phyloP scores from a whole-genome alignment of 2,797 vertebrate species.

The Iguana delicatissima region DNA sequence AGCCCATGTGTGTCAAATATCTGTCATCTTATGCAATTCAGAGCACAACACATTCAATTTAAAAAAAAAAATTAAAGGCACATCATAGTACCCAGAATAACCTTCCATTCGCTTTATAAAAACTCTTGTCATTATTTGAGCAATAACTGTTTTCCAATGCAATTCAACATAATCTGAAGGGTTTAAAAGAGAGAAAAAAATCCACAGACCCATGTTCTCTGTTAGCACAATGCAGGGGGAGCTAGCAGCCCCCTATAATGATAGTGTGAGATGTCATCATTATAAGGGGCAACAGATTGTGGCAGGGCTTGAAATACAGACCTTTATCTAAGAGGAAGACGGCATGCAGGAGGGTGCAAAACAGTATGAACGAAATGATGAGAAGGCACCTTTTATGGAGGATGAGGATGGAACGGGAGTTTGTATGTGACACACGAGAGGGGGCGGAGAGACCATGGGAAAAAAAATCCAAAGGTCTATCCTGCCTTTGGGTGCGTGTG shows the following conservation, averaged over 20 bases:
- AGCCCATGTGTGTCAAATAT: conserved; percentile 60
- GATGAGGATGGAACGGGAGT: neutral
- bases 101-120: neutral
- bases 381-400: conserved; percentile 52
- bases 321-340: conserved; percentile 60
- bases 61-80: rapidly evolving
- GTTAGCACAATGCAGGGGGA: too few relatives aligned
- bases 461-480: neutral
- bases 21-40: neutral
- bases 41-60: neutral
- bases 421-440: neutral
- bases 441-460: neutral
- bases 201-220: conserved; percentile 3
- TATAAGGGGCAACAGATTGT: conserved; percentile 30
- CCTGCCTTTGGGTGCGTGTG: neutral
- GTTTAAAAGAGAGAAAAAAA: neutral
- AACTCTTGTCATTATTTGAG: neutral
- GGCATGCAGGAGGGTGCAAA: neutral
- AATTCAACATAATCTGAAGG: neutral
- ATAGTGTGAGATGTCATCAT: neutral
- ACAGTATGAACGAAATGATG: conserved; percentile 13
- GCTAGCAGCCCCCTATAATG: too few relatives aligned
- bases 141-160: neutral
- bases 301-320: conserved; percentile 40
- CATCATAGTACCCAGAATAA: neutral